phyloP scores from a whole-genome alignment of 1,140 invertebrate genomes.

The Bombus turneri region DNA sequence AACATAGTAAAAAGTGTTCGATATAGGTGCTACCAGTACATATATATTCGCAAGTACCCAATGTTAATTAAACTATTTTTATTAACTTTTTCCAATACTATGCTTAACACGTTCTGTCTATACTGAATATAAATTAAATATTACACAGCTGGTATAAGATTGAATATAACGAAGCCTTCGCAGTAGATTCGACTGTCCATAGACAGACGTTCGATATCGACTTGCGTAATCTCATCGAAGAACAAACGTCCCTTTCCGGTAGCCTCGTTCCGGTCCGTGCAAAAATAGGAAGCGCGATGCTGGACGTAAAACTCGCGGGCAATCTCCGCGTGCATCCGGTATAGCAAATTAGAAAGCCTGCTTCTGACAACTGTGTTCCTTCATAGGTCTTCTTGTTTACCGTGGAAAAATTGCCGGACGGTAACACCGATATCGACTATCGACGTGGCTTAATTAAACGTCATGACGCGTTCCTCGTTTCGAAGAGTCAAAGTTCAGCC shows the following conservation, averaged over 20 bases:
- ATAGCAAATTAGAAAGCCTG: conserved; percentile 4
- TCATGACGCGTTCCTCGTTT: conserved; percentile 10
- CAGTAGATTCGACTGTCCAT: background rate
- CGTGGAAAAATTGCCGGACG: background rate
- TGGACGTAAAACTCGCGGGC: background rate
- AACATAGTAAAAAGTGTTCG: too few species aligned
- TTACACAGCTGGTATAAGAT: too few species aligned
- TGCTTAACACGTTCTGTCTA: too few species aligned
- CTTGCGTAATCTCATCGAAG: background rate
- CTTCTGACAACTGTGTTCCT: conserved; percentile 1
- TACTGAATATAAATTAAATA: too few species aligned
- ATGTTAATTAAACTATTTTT: too few species aligned
- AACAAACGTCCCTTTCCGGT: background rate
- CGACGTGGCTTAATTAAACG: conserved; percentile 44
- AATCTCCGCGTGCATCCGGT: background rate
- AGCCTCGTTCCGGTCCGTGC: background rate
- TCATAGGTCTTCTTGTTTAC: background rate
- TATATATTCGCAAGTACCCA: too few species aligned
- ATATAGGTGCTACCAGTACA: too few species aligned
- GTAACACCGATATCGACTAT: conserved; percentile 14
- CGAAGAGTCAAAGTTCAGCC: conserved; percentile 29
- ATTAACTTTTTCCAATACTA: too few species aligned
- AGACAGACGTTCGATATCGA: conserved; percentile 9
- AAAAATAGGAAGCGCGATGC: conserved; percentile 2
- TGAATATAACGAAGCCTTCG: background rate